Evolutionary conservation across 2,113 vertebrate genomes (phyloP).

Genomic region (Rhombomys opimus): DNA sequence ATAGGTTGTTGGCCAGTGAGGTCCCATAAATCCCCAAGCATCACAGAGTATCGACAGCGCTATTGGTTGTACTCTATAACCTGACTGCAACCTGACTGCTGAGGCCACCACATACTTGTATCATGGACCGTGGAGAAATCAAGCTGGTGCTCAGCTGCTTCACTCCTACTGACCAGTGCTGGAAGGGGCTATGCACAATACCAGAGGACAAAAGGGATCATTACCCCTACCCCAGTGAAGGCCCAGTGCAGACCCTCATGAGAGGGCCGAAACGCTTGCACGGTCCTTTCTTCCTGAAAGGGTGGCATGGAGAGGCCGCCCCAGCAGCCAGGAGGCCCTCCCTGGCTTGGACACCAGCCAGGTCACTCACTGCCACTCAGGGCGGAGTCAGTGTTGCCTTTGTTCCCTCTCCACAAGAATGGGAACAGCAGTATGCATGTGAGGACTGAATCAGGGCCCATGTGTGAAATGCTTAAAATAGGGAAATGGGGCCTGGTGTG

Average conservation of each 20-base stretch:
- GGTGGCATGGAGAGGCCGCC: neutral
- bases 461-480: neutral
- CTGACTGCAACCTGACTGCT: neutral
- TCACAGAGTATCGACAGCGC: neutral
- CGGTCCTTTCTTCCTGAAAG: neutral
- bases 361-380: neutral
- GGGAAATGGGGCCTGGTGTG: neutral
- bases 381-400: neutral
- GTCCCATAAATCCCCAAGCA: neutral
- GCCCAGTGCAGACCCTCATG: neutral
- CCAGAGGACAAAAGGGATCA: neutral
- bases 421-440: neutral
- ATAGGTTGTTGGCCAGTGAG: neutral
- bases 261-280: neutral
- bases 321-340: fast-evolving
- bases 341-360: neutral
- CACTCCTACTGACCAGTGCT: neutral
- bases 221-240: neutral
- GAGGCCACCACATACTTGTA: neutral
- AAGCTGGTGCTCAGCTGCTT: no score
- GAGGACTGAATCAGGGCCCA: neutral
- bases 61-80: neutral
- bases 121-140: neutral
- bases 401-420: neutral
- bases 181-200: neutral